These are phyloP conservation scores for Rotaria sp. DNA, from an alignment of 2,888 invertebrate genomes.

Conservation along the genomic window DNA sequence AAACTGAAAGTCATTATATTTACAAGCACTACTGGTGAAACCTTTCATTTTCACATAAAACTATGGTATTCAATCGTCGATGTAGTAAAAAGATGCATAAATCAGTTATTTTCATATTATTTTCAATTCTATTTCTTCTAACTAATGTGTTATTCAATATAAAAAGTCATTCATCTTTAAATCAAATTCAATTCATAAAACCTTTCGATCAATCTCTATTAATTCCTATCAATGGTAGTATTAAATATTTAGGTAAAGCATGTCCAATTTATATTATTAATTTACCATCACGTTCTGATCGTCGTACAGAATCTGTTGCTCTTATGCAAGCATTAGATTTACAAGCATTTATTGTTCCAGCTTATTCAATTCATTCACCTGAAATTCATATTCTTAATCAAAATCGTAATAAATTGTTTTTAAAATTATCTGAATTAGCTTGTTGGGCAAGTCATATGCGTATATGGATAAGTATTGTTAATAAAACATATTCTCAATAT, in stretches of 20 bases:
- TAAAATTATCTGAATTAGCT: background rate
- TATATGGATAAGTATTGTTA: background rate
- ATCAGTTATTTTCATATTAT: background rate
- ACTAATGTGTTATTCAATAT: background rate
- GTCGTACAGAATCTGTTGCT: background rate
- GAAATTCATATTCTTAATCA: background rate
- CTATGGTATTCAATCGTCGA: background rate
- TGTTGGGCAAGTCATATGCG: constrained; percentile 17
- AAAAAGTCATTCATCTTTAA: background rate
- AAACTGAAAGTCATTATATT: background rate
- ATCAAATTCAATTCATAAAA: background rate
- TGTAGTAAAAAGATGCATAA: background rate
- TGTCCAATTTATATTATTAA: background rate
- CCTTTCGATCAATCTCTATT: background rate
- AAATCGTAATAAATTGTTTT: background rate
- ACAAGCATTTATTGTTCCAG: background rate
- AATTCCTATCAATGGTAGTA: background rate
- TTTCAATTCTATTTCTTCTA: background rate
- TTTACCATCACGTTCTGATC: background rate
- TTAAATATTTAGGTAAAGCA: background rate
- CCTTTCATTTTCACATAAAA: background rate
- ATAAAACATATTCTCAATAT: background rate
- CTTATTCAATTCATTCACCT: background rate
- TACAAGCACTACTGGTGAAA: background rate
- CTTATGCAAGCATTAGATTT: background rate